Evolutionary conservation across 1,140 invertebrate species (phyloP).

Genomic region (Batillaria attramentaria): DNA sequence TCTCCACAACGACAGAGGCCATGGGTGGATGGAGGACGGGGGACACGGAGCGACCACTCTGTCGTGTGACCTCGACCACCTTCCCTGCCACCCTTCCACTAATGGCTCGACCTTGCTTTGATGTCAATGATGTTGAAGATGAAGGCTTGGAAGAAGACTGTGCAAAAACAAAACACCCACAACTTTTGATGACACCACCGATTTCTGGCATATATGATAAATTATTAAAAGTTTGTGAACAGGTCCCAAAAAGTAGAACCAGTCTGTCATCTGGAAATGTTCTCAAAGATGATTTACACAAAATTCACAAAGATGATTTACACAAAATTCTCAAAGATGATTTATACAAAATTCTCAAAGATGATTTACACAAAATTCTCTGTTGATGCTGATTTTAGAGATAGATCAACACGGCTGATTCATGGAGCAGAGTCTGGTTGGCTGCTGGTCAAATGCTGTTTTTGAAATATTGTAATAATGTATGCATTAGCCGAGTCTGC

Average conservation of each 20-base stretch:
- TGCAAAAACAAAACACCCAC: background rate
- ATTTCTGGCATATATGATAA: background rate
- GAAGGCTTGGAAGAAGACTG: background rate
- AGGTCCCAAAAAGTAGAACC: too few relatives aligned
- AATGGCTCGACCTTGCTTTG: background rate
- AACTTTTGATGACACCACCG: background rate
- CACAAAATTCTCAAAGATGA: too few relatives aligned
- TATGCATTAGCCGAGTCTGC: too few relatives aligned
- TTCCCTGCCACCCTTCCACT: background rate
- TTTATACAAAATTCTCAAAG: too few relatives aligned
- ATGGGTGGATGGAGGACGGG: conserved; percentile 53
- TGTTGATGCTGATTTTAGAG: too few relatives aligned
- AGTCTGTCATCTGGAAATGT: too few relatives aligned
- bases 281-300: too few relatives aligned
- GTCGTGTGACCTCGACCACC: background rate
- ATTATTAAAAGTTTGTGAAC: background rate
- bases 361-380: too few relatives aligned
- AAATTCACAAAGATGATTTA: too few relatives aligned
- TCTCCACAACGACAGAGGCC: conserved; percentile 64
- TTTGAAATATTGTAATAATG: background rate
- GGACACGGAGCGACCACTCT: background rate
- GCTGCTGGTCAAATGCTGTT: background rate
- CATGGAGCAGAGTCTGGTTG: too few relatives aligned
- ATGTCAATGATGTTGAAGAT: background rate
- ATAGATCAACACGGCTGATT: too few relatives aligned